phyloP scores from a whole-genome alignment of 2,888 invertebrate genomes.

The Heteromurus nitidus region DNA sequence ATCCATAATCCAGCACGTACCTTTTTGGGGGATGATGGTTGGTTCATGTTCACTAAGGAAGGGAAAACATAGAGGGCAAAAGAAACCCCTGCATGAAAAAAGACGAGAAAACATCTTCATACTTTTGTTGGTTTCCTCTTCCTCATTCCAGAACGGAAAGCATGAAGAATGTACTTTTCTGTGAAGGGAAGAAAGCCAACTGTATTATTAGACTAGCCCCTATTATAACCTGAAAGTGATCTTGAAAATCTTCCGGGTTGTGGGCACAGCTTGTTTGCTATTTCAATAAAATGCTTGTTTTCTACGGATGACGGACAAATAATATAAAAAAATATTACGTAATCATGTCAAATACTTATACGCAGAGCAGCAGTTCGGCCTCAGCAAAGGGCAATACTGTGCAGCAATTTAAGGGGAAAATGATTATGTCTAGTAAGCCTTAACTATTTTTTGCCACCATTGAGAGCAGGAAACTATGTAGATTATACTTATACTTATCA shows the following conservation, averaged over 20 bases:
- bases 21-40: slow-evolving; percentile 12
- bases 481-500: neutral
- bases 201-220: too few relatives aligned
- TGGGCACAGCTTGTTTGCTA: too few relatives aligned
- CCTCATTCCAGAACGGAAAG: neutral
- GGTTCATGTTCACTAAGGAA: slow-evolving; percentile 1
- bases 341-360: neutral
- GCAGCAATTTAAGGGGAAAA: too few relatives aligned
- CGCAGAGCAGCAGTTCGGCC: too few relatives aligned
- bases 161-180: too few relatives aligned
- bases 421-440: too few relatives aligned
- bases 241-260: too few relatives aligned
- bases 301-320: neutral
- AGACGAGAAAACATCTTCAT: neutral
- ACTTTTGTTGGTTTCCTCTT: neutral
- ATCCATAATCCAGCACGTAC: slow-evolving; percentile 51
- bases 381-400: too few relatives aligned
- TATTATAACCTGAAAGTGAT: too few relatives aligned
- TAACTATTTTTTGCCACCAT: too few relatives aligned
- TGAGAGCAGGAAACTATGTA: neutral
- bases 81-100: neutral
- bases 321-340: neutral
- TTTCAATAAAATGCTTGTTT: neutral
- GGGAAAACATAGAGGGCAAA: neutral
- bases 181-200: too few relatives aligned